Conservation (phyloP, 2,113 vertebrate species). For the Stictonetta naevosa region DNA sequence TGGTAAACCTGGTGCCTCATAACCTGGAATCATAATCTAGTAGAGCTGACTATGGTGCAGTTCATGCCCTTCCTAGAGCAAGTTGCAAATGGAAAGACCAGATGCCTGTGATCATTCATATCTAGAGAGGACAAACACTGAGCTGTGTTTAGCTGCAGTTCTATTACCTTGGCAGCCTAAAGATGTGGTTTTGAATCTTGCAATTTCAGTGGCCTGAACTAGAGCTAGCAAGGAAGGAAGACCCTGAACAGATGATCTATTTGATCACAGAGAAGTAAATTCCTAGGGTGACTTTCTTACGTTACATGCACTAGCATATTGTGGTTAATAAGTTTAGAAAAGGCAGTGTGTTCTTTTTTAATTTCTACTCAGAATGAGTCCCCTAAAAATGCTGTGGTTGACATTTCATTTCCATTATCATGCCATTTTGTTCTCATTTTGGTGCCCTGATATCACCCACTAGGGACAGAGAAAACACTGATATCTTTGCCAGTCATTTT, state of each 20-base stretch:
- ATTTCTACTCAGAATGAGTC: neutral
- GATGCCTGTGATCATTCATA: accelerated
- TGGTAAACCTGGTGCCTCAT: neutral
- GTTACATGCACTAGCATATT: neutral
- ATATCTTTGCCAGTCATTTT: neutral
- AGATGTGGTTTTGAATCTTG: neutral
- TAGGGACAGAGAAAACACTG: neutral
- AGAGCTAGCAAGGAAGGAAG: neutral
- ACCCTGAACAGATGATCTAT: neutral
- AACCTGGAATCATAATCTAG: neutral
- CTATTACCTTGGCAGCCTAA: neutral
- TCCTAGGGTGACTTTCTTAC: neutral
- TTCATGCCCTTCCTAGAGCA: neutral
- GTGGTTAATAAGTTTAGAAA: neutral
- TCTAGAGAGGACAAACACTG: accelerated
- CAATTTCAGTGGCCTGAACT: neutral
- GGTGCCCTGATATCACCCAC: neutral
- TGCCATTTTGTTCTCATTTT: neutral
- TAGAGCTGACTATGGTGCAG: neutral
- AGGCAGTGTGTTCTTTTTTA: neutral
- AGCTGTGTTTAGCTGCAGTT: neutral
- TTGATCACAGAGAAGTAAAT: neutral
- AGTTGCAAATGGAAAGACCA: neutral
- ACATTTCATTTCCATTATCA: neutral
- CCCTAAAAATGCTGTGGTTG: neutral